A percentile compares a stretch with the other conserved stretches of the same genome.
These are phyloP conservation scores for Sebastes paucispinis DNA, from an alignment of 2,797 vertebrate genomes.

Conservation along the genomic window DNA sequence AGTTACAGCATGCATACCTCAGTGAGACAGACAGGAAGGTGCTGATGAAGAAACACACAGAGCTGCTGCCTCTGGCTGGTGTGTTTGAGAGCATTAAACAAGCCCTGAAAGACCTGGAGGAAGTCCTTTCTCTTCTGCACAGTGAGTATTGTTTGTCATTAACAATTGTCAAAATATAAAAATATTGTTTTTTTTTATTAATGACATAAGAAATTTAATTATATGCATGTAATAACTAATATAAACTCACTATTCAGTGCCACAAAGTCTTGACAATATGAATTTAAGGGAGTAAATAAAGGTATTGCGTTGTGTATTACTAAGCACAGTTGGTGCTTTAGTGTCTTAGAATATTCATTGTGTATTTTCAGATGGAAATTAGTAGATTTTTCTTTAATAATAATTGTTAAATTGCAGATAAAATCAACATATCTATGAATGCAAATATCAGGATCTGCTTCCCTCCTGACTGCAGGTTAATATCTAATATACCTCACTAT, in stretches of 20 bases:
- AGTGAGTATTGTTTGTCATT: constrained; percentile 70
- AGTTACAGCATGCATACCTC: constrained; percentile 69
- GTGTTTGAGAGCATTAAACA: constrained; percentile 74
- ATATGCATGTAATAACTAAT: neutral
- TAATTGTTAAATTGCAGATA: too few relatives aligned
- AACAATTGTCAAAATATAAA: neutral
- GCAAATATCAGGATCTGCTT: accelerated
- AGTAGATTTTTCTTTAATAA: accelerated
- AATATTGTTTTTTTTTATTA: neutral
- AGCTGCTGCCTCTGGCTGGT: constrained; percentile 79
- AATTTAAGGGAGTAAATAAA: neutral
- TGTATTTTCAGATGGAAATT: neutral
- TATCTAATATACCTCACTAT: too few relatives aligned
- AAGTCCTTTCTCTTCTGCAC: constrained; percentile 83
- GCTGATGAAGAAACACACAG: constrained; percentile 67
- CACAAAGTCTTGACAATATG: neutral
- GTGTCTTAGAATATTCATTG: neutral
- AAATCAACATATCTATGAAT: accelerated
- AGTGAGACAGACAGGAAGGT: constrained; percentile 78
- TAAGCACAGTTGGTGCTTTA: neutral
- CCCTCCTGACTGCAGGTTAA: constrained; percentile 31
- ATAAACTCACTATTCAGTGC: neutral
- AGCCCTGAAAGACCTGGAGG: constrained; percentile 81
- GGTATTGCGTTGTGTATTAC: neutral
- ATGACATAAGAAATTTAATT: neutral